Evolutionary conservation across 2,113 vertebrate species (phyloP), one percentile per base, ranked within the genome.

Genomic region (Chelonoidis abingdonii): DNA sequence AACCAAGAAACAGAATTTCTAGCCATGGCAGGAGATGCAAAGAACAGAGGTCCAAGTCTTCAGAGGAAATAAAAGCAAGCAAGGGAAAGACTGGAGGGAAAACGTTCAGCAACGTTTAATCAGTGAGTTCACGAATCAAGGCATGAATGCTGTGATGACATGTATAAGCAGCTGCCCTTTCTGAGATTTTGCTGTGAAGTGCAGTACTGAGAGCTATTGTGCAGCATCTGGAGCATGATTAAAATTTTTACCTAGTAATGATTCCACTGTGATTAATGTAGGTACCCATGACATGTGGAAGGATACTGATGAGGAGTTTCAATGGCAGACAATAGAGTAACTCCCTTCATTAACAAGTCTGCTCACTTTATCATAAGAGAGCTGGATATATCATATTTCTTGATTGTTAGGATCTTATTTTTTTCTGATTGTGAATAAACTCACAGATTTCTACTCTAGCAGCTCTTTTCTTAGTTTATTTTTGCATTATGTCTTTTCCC

Each of bases 11-110:
- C 88, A 94, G 78, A 90, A 97, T 91, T 97, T 94, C 44, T 95
- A 96, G 89, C 92, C 94, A 59, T 94, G 92, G 96, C 69, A 95
- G 86, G 84, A 94, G 90, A 97, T 97, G 89, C 92, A 95, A 97
- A 98, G 96, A 97, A 96, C 84, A 96, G 93, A 97, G 95, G 93
- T 97, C 94, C 89, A 93, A 91, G 93, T 90, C 93, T 97, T 96
- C 86, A 72, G 93, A 97, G 91, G 96, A 98, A 97, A 97, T 88
- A 94, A 93, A 94, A 91, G 62, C 35, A 88, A 83, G 93, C 92
- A 54, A 87, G 50, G 35, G 54, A 84, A 31, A 90, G 83, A 93
- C 54, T 29, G 84, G 21, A 44, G 81, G 59, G 89, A 79, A 96
- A 89, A 96, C 5, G 92, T 89, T 94, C 56, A 82, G 53, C 93